These are phyloP conservation scores for Falco columbarius DNA, from an alignment of 2,797 vertebrate genomes.

Conservation along the genomic window DNA sequence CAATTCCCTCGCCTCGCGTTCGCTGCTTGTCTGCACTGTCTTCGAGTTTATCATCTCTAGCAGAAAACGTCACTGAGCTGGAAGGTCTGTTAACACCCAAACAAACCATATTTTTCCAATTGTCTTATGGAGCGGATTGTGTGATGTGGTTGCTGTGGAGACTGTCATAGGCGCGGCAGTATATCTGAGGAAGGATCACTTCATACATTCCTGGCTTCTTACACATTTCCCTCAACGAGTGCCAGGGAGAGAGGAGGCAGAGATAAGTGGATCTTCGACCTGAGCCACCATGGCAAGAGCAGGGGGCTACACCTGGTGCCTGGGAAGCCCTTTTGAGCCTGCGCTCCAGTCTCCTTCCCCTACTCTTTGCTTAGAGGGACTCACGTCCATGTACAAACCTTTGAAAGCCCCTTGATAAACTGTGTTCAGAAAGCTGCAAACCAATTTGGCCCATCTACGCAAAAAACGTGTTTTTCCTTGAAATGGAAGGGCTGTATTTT, in stretches of 20 bases:
- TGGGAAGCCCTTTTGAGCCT: neutral
- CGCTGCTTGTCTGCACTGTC: neutral
- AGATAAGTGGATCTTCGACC: neutral
- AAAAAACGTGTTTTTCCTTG: neutral
- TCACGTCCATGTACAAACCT: neutral
- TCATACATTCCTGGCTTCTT: constrained; percentile 21
- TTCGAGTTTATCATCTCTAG: neutral
- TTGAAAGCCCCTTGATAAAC: neutral
- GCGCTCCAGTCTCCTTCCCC: neutral
- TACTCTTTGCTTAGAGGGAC: neutral
- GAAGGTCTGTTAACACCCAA: neutral
- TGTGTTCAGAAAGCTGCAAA: neutral
- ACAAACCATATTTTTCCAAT: neutral
- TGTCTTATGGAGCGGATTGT: neutral
- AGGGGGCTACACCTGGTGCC: neutral
- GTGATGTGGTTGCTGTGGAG: constrained; percentile 17
- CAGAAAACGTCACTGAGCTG: neutral
- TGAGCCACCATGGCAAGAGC: neutral
- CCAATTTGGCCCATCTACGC: neutral
- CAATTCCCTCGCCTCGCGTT: accelerated
- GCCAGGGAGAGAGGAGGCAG: neutral
- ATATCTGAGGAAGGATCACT: neutral
- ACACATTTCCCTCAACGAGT: neutral
- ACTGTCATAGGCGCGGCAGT: neutral
- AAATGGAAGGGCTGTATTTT: neutral